Conservation (phyloP, 2,797 vertebrate species). For the Antennarius maculatus region DNA sequence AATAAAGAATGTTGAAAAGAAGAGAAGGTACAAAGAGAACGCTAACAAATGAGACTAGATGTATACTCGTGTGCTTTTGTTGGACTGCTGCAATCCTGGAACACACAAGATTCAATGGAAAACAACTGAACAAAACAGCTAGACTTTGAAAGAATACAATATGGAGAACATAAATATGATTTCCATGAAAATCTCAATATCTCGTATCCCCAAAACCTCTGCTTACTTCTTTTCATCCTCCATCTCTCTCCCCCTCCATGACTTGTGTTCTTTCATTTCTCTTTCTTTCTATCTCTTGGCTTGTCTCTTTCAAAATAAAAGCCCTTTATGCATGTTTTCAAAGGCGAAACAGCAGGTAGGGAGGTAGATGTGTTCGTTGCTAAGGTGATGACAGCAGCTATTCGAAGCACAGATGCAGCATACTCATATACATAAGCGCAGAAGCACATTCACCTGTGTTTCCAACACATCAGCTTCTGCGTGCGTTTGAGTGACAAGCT, state of each 20-base stretch:
- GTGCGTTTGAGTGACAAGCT: slow-evolving; percentile 58
- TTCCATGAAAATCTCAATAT: slow-evolving; percentile 48
- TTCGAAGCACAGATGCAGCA: slow-evolving; percentile 48
- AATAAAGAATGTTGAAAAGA: slow-evolving; percentile 38
- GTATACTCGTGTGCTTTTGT: too few species aligned
- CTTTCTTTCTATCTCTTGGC: slow-evolving; percentile 41
- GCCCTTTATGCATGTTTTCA: slow-evolving; percentile 30
- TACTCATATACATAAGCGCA: slow-evolving; percentile 11
- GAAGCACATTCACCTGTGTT: slow-evolving; percentile 42
- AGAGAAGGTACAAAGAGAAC: slow-evolving; percentile 30
- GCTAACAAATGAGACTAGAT: slow-evolving; percentile 16
- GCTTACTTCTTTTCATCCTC: slow-evolving; percentile 47
- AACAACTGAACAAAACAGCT: slow-evolving; percentile 31
- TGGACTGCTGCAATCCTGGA: slow-evolving; percentile 25
- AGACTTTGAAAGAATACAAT: slow-evolving; percentile 7
- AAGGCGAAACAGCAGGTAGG: slow-evolving; percentile 40
- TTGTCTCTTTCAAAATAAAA: slow-evolving; percentile 43
- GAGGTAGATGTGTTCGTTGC: slow-evolving; percentile 63
- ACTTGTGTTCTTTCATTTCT: slow-evolving; percentile 35
- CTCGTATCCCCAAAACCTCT: slow-evolving; percentile 33
- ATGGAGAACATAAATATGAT: slow-evolving; percentile 23
- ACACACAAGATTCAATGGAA: slow-evolving; percentile 38
- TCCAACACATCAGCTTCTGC: slow-evolving; percentile 36
- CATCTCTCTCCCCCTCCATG: slow-evolving; percentile 39
- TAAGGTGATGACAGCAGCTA: slow-evolving; percentile 67